A percentile compares a stretch with the other conserved stretches of the same genome.
These are phyloP conservation scores for Setophaga coronata DNA, from an alignment of 2,113 vertebrate genomes.

Conservation along the genomic window DNA sequence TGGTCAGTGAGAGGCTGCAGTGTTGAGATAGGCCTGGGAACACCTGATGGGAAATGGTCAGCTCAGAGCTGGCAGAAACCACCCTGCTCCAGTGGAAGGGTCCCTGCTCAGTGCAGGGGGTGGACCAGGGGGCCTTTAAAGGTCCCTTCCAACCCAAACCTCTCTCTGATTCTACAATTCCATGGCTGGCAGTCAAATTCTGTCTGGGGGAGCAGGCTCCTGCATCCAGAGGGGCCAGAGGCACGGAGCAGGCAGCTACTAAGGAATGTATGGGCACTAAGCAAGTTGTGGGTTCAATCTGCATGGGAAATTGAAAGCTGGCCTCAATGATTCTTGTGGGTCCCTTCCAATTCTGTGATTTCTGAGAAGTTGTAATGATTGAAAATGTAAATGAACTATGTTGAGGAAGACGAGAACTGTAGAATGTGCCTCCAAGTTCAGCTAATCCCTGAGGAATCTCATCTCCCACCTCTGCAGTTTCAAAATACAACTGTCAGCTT, in stretches of 20 bases:
- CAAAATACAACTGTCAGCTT: background rate
- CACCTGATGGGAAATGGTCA: background rate
- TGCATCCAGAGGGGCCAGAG: background rate
- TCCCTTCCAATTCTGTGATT: background rate
- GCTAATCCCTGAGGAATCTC: background rate
- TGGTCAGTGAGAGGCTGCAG: background rate
- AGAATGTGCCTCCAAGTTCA: background rate
- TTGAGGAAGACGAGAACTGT: background rate
- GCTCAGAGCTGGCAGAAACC: background rate
- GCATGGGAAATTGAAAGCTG: background rate
- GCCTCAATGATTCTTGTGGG: background rate
- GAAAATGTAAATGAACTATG: background rate
- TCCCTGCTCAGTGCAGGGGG: fast-evolving
- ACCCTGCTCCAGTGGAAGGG: background rate
- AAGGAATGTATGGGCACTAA: background rate
- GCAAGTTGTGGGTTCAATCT: background rate
- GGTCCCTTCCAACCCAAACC: background rate
- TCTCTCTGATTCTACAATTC: background rate
- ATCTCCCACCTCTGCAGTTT: background rate
- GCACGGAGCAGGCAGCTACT: background rate
- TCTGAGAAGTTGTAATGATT: background rate
- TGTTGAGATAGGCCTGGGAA: background rate
- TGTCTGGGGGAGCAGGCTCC: background rate
- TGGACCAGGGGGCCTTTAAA: background rate
- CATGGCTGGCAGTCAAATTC: background rate